phyloP scores from a whole-genome alignment of 2,797 vertebrate genomes.

The Sebastes miniatus region DNA sequence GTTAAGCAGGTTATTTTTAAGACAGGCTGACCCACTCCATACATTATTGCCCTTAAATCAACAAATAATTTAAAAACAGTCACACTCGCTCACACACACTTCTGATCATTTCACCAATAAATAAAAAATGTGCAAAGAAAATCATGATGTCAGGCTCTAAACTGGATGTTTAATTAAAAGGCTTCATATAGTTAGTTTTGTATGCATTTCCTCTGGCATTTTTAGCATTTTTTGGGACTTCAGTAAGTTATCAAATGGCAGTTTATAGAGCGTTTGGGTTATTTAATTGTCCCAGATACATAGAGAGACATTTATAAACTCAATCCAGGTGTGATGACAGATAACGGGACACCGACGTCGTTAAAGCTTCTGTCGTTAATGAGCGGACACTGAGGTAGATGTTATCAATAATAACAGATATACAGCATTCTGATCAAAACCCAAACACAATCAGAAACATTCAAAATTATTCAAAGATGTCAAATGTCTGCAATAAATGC shows the following conservation, averaged over 20 bases:
- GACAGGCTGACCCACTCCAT: neutral
- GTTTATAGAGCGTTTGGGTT: constrained; percentile 9
- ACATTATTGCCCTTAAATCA: constrained; percentile 39
- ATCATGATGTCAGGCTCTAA: neutral
- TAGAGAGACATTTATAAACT: neutral
- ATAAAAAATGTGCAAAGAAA: constrained; percentile 47
- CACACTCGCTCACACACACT: neutral
- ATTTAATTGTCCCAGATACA: neutral
- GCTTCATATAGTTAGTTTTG: neutral
- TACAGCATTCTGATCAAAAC: constrained; percentile 78
- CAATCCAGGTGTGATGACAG: neutral
- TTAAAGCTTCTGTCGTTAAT: constrained; percentile 65
- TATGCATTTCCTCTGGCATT: neutral
- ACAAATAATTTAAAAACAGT: neutral
- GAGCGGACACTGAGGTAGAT: constrained; percentile 81
- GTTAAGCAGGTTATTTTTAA: neutral
- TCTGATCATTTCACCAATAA: constrained; percentile 30
- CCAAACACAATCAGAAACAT: constrained; percentile 52
- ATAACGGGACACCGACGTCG: constrained; percentile 2
- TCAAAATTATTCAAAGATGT: constrained; percentile 37
- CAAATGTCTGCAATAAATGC: constrained; percentile 32
- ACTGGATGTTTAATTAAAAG: neutral
- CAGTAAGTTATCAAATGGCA: neutral
- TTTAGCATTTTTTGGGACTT: neutral
- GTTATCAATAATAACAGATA: constrained; percentile 57